phyloP scores from a whole-genome alignment of 1,140 invertebrate genomes.

The Drosophila funebris region DNA sequence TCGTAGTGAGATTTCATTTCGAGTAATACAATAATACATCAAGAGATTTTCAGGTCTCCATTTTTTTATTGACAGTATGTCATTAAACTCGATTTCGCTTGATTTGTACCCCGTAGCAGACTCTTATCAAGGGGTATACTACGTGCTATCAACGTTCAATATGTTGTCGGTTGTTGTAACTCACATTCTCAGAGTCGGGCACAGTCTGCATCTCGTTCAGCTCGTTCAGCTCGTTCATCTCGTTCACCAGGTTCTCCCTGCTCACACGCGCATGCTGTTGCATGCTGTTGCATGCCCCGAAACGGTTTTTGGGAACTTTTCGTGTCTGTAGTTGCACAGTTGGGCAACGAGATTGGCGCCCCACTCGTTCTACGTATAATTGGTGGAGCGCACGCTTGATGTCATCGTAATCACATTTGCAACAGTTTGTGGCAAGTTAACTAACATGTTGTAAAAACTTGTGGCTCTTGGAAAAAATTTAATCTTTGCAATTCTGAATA shows the following conservation, averaged over 20 bases:
- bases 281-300: constrained; percentile 7
- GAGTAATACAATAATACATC: constrained; percentile 53
- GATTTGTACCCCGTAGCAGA: not conserved
- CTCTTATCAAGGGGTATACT: not conserved
- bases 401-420: constrained; percentile 28
- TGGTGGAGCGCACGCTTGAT: constrained; percentile 16
- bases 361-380: constrained; percentile 1
- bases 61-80: constrained; percentile 42
- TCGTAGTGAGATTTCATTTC: not conserved
- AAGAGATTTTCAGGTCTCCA: constrained; percentile 59
- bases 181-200: not conserved
- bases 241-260: too few species aligned
- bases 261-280: not conserved
- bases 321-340: not conserved
- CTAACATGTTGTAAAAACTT: constrained; percentile 11
- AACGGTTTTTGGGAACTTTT: not conserved
- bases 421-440: constrained; percentile 3
- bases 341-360: not conserved
- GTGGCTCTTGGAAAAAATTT: not conserved
- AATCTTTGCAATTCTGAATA: not conserved
- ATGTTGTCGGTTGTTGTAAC: not conserved
- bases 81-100: constrained; percentile 56
- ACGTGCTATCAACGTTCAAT: not conserved
- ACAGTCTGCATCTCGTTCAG: not conserved
- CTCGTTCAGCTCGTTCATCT: too few species aligned